Conservation (phyloP, 2,888 invertebrate species). For the Himalopsyche tibetana region DNA sequence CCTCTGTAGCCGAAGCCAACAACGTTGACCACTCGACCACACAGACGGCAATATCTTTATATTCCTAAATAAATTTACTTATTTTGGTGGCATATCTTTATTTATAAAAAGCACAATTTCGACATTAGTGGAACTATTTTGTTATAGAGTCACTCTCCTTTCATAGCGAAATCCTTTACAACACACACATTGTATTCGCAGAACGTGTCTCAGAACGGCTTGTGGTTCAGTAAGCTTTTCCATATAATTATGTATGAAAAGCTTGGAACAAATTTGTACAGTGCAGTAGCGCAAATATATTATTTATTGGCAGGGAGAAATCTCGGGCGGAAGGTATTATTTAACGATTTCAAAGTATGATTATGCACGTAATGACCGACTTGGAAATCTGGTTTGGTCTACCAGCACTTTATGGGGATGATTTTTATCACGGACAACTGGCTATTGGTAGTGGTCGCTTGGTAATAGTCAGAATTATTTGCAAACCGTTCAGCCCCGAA, state of each 20-base stretch:
- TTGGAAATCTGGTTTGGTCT: background rate
- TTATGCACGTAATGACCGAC: slow-evolving; percentile 11
- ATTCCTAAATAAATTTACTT: too few relatives aligned
- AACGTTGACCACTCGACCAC: too few relatives aligned
- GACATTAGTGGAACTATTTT: too few relatives aligned
- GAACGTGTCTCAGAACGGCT: background rate
- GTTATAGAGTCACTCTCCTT: background rate
- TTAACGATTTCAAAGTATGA: slow-evolving; percentile 13
- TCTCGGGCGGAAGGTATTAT: background rate
- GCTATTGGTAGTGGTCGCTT: too few relatives aligned
- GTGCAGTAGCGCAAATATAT: slow-evolving; percentile 21
- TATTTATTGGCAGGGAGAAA: slow-evolving; percentile 9
- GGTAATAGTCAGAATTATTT: too few relatives aligned
- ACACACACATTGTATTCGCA: background rate
- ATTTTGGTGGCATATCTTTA: too few relatives aligned
- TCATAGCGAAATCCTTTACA: background rate
- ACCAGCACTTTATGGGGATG: background rate
- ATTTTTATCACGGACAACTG: background rate
- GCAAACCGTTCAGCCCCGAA: too few relatives aligned
- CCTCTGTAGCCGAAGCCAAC: too few relatives aligned
- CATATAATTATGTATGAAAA: slow-evolving; percentile 13
- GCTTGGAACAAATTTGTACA: background rate
- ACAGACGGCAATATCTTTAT: too few relatives aligned
- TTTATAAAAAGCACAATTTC: too few relatives aligned
- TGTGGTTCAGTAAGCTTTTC: slow-evolving; percentile 15